Base-by-base conservation (phyloP, 2,797 vertebrate genomes). In the Pseudochaenichthys georgianus region DNA sequence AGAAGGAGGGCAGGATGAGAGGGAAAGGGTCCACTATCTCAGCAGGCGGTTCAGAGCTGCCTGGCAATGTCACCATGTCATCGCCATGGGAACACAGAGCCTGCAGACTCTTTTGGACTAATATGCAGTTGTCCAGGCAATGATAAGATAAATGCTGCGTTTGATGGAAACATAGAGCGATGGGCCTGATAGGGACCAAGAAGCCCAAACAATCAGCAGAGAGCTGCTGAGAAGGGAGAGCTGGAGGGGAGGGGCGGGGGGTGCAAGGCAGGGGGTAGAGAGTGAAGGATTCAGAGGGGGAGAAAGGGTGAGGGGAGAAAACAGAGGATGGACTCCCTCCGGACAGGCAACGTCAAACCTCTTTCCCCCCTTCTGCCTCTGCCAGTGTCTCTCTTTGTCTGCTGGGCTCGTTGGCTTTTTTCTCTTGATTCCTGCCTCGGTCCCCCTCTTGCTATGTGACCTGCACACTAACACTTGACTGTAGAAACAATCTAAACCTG, bases 111-210 rank as follows among this genome's bases (percentile, higher is more conserved):
- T 86, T 89, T 87, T 84, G 84, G 88, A 92, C 91, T 93, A 95
- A 94, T 93, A 94, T 93, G 91, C 89, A 91, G 93, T 93, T 94
- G 94, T 95, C 94, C 93, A 89, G 89, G 85, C 89, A 91, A 93
- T 94, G 92, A 95, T 93, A 93, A 93, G 92, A 94, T 93, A 92
- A 93, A 93, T 92, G 91, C 85, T 86, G 87, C 69, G 89, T 93
- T 92, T 94, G 92, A 93, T 92, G 90, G 91, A 91, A 92, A 94
- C 93, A 92, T 88, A 86, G 89, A 87, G 90, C 73, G 90, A 94
- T 92, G 80, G 81, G 81, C 77, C 87, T 82, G 89, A 93, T 90
- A 92, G 87, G 85, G 84, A 90, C 84, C 80, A 55, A 85, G 89
- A 89, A 90, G 85, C 82, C 86, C 74, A 80, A 91, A 92, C 88